Percentiles rank a stretch among this genome's conserved stretches.
Evolutionary conservation across 2,797 vertebrate genomes (phyloP).

Genomic region (Sebastolobus altivelis): DNA sequence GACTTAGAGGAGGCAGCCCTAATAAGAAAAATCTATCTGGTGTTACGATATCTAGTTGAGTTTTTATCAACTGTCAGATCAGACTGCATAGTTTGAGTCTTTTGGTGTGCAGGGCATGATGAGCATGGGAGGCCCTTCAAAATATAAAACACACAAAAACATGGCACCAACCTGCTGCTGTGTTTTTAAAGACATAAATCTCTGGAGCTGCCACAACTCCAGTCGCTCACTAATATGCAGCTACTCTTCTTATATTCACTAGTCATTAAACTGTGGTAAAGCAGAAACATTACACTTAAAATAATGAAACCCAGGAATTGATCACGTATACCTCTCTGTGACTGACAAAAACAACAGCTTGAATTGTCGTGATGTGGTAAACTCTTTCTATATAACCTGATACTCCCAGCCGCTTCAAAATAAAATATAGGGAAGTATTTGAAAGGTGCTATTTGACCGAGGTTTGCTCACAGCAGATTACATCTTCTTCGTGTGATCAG

Average conservation of each 20-base stretch:
- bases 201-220: not conserved
- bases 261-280: constrained; percentile 5
- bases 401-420: not conserved
- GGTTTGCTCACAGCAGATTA: constrained; percentile 35
- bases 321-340: not conserved
- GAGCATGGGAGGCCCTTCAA: not conserved
- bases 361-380: not conserved
- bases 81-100: not conserved
- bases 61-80: not conserved
- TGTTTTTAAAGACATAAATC: not conserved
- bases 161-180: not conserved
- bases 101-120: not conserved
- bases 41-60: not conserved
- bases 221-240: not conserved
- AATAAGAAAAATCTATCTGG: not conserved
- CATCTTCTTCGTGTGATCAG: constrained; percentile 38
- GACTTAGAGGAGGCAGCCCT: not conserved
- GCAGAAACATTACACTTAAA: not conserved
- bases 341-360: not conserved
- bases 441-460: constrained; percentile 23
- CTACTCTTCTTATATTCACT: not conserved
- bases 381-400: not conserved
- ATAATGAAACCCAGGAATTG: not conserved
- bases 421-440: constrained; percentile 1
- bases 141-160: not conserved